These are phyloP conservation scores for Anomalospiza imberbis DNA, from an alignment of 2,797 vertebrate genomes.

Conservation along the genomic window DNA sequence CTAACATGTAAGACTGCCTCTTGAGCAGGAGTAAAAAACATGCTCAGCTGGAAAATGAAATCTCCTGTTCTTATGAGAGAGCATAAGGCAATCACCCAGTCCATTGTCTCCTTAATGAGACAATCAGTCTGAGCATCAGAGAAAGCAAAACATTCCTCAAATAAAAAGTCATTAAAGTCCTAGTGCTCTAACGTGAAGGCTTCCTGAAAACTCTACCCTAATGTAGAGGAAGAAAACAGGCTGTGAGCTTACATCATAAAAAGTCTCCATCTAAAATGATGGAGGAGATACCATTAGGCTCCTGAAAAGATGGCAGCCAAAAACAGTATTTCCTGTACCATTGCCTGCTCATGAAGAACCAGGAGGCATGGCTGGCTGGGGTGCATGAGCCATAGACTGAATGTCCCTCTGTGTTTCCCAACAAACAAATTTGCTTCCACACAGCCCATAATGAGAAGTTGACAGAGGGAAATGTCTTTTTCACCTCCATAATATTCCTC, in stretches of 20 bases:
- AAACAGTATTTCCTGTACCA: background rate
- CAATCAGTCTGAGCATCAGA: background rate
- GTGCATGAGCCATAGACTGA: accelerated
- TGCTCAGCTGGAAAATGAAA: background rate
- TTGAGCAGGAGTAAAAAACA: background rate
- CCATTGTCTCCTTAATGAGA: background rate
- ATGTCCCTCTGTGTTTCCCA: background rate
- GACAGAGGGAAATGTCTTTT: background rate
- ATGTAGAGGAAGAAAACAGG: background rate
- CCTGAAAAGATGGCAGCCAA: background rate
- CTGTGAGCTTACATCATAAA: background rate
- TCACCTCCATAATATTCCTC: background rate
- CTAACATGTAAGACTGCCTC: background rate
- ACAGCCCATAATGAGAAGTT: background rate
- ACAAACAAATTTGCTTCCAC: background rate
- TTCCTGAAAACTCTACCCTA: background rate
- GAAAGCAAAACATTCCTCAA: background rate
- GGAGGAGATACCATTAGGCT: background rate
- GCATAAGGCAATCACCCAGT: background rate
- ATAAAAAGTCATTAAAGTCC: background rate
- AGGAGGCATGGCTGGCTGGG: background rate
- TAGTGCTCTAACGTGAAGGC: background rate
- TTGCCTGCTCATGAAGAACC: background rate
- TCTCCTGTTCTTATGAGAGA: background rate
- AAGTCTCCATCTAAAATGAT: background rate